Evolutionary conservation across 2,888 invertebrate genomes (phyloP).

Genomic region (Ichneumon xanthorius): DNA sequence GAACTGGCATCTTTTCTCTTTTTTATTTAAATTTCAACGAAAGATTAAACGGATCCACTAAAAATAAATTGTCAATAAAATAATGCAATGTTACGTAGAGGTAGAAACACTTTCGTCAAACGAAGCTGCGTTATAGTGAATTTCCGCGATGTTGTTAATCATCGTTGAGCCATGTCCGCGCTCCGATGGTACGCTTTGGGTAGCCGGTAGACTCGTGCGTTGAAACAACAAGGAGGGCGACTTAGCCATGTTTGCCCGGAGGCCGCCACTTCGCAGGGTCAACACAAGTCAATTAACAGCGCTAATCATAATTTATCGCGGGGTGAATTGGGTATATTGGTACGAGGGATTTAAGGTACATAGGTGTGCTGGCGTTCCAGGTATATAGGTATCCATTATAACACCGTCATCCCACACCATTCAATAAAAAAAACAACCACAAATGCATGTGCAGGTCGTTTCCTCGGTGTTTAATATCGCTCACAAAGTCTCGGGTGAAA

Average conservation of each 20-base stretch:
- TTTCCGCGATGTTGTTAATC: neutral
- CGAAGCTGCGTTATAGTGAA: neutral
- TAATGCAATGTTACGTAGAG: neutral
- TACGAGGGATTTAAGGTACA: neutral
- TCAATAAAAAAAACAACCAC: neutral
- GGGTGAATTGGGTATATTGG: conserved; percentile 35
- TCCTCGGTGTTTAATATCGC: too few species aligned
- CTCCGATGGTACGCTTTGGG: neutral
- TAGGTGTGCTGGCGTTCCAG: neutral
- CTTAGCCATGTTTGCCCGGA: conserved; percentile 74
- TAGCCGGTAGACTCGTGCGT: conserved; percentile 68
- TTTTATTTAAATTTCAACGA: too few species aligned
- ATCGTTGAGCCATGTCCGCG: neutral
- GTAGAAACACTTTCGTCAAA: neutral
- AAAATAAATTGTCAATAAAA: neutral
- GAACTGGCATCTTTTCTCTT: neutral
- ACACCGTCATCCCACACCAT: neutral
- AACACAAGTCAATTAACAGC: conserved; percentile 80
- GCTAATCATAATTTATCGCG: conserved; percentile 77
- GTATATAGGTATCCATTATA: neutral
- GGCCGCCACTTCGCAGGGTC: conserved; percentile 79
- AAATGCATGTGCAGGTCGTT: too few species aligned
- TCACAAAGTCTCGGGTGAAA: neutral
- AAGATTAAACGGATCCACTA: neutral
- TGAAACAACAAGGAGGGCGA: conserved; percentile 80